Conservation (phyloP, 2,888 invertebrate genomes). For the Strigamia maritima region DNA sequence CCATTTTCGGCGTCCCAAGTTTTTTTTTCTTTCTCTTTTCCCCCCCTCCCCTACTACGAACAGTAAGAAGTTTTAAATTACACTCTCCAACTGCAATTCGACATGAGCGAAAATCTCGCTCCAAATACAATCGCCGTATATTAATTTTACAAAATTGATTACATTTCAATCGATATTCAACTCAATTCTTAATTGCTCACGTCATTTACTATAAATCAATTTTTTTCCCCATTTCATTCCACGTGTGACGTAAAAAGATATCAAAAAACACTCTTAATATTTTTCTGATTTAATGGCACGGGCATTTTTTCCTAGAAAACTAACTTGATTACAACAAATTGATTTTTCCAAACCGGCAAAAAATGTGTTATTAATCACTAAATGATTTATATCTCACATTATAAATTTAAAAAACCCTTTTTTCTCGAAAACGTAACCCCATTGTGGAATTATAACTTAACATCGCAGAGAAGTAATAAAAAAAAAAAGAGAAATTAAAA, state of each 20-base stretch:
- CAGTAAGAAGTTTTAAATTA: conserved; percentile 25
- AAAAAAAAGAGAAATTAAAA: neutral
- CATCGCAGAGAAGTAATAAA: neutral
- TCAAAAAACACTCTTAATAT: conserved; percentile 16
- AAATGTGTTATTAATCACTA: conserved; percentile 25
- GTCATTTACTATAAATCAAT: conserved; percentile 28
- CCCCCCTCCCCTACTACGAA: neutral
- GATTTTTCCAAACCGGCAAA: neutral
- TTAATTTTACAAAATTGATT: conserved; percentile 29
- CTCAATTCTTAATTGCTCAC: conserved; percentile 22
- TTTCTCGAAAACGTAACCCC: neutral
- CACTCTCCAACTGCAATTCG: conserved; percentile 29
- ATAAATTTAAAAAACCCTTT: conserved; percentile 8
- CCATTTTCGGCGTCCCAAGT: conserved; percentile 14
- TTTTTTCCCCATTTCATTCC: conserved; percentile 12
- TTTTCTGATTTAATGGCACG: conserved; percentile 21
- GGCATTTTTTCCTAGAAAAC: conserved; percentile 8
- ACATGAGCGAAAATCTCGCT: conserved; percentile 6
- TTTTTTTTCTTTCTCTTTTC: neutral
- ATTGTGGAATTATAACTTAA: neutral
- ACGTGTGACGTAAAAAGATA: conserved; percentile 18
- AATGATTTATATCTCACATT: conserved; percentile 17
- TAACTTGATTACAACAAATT: conserved; percentile 18
- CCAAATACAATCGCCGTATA: conserved; percentile 27
- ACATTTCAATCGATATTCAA: conserved; percentile 29